Percentiles rank a stretch among this genome's conserved stretches.
phyloP scores from a whole-genome alignment of 2,797 vertebrate species.

The Gallirallus australis region DNA sequence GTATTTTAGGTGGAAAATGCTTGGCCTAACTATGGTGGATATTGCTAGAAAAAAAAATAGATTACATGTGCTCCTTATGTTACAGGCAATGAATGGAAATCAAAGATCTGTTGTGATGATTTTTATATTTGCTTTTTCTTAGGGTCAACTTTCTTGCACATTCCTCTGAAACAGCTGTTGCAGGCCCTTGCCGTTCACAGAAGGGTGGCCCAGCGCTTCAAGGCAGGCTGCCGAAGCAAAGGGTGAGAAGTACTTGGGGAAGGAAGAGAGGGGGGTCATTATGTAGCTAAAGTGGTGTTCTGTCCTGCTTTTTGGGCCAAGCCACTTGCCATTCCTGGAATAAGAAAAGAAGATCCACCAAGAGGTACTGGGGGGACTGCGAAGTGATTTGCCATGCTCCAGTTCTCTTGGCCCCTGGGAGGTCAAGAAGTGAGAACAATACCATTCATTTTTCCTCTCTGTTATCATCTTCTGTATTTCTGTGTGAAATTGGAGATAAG shows the following conservation, averaged over 20 bases:
- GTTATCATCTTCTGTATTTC: neutral
- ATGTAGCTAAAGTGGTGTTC: neutral
- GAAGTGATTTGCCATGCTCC: neutral
- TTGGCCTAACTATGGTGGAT: neutral
- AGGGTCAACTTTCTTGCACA: neutral
- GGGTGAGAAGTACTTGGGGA: neutral
- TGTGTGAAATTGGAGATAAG: neutral
- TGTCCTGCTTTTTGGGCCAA: neutral
- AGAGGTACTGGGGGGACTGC: neutral
- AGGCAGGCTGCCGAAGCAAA: neutral
- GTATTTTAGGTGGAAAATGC: neutral
- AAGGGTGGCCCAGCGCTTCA: accelerated
- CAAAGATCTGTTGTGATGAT: neutral
- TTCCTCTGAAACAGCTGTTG: neutral
- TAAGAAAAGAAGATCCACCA: neutral
- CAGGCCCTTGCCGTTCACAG: accelerated
- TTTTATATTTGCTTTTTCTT: neutral
- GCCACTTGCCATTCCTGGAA: neutral
- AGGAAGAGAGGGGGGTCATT: accelerated
- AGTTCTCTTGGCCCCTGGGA: neutral
- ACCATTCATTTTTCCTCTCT: neutral
- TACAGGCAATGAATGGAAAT: neutral
- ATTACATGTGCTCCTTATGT: neutral
- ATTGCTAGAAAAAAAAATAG: neutral
- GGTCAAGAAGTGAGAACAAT: neutral